Percentiles rank a stretch among this genome's conserved stretches.
phyloP scores from a whole-genome alignment of 1,140 invertebrate genomes.

The Pachypeltis micranthus region DNA sequence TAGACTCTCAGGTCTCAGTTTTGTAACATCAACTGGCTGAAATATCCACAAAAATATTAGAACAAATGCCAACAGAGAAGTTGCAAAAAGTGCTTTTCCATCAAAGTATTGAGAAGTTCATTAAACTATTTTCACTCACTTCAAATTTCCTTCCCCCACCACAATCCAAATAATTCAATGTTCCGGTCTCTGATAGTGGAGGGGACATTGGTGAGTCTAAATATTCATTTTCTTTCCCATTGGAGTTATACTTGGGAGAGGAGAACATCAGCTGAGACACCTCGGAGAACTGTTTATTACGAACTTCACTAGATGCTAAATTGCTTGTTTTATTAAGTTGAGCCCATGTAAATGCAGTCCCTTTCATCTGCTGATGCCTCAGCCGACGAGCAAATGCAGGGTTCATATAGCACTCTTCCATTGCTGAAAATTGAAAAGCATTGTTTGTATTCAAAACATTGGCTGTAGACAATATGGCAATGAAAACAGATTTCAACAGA shows the following conservation, averaged over 20 bases:
- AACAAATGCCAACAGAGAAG: not conserved
- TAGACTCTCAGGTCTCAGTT: not conserved
- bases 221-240: not conserved
- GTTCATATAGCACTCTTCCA: slow-evolving; percentile 12
- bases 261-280: not conserved
- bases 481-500: too few species aligned
- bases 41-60: not conserved
- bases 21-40: not conserved
- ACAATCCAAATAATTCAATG: not conserved
- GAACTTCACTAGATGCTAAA: not conserved
- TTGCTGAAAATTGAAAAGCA: not conserved
- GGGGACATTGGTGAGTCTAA: not conserved
- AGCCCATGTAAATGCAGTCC: not conserved
- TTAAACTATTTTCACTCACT: not conserved
- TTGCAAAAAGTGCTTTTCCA: not conserved
- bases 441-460: too few species aligned
- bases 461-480: too few species aligned
- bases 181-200: not conserved
- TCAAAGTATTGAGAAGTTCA: not conserved
- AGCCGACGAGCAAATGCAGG: not conserved
- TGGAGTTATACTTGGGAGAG: not conserved
- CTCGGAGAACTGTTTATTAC: not conserved
- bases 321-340: not conserved
- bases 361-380: slow-evolving; percentile 3
- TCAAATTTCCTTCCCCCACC: not conserved